Conservation (phyloP, 2,113 vertebrate genomes). For the Archilochus colubris region DNA sequence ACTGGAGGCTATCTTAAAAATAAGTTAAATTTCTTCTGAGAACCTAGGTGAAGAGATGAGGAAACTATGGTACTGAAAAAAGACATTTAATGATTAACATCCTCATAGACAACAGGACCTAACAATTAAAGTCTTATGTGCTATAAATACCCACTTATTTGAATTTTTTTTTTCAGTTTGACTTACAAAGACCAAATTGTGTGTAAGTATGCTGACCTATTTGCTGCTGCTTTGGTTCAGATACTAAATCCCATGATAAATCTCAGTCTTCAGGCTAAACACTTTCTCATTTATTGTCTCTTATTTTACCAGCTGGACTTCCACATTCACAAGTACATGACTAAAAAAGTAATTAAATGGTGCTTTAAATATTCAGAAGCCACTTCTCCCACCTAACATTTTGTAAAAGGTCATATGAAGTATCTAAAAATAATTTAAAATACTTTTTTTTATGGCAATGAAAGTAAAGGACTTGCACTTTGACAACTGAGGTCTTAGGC, state of each 20-base stretch:
- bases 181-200: background rate
- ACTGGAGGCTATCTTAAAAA: background rate
- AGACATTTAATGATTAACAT: background rate
- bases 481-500: background rate
- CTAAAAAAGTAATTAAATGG: background rate
- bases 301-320: background rate
- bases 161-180: conserved; percentile 8
- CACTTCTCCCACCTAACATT: background rate
- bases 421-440: background rate
- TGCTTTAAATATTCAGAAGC: background rate
- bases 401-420: background rate
- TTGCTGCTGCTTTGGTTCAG: background rate
- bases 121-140: background rate
- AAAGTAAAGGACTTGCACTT: background rate
- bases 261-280: conserved; percentile 4
- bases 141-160: background rate
- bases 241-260: background rate
- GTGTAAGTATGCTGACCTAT: background rate
- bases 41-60: background rate
- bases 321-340: background rate
- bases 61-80: background rate
- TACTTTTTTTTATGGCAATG: background rate
- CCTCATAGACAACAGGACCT: background rate
- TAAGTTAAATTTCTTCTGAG: background rate
- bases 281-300: background rate